Evolutionary conservation across 2,888 invertebrate species (phyloP), one percentile per base, ranked within the genome.

Genomic region (Netelia fuscicornis): DNA sequence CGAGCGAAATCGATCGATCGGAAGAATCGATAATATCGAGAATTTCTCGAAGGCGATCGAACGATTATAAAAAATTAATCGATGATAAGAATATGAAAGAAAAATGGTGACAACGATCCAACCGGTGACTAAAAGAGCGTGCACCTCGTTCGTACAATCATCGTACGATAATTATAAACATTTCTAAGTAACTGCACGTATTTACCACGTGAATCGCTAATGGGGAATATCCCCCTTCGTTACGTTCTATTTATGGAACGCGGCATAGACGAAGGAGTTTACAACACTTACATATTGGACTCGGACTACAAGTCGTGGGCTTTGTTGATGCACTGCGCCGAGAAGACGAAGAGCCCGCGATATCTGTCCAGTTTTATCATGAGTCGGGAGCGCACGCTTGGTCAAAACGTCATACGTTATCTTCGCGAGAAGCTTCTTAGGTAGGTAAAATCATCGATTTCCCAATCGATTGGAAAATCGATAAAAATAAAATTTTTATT

Each of bases 271-370:
- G 97, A 98, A 93, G 98, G 97, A 11, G 95, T 98, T 86, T 98
- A 98, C 94, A 98, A 98, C 91, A 98, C 98, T 0, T 98, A 97
- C 92, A 96, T 98, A 0, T 93, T 98, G 89, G 98, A 98, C 91
- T 97, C 97, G 0, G 98, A 98, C 92, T 97, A 98, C 92, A 95
- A 95, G 81, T 96, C 97, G 1, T 98, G 98, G 98, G 96, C 97
- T 0, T 94, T 98, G 62, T 94, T 98, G 42, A 95, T 98, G 91
- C 98, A 98, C 91, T 98, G 98, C 89, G 98, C 98, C 0, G 98
- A 98, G 91, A 97, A 98, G 93, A 95, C 95, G 68, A 96, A 96
- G 88, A 97, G 96, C 62, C 96, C 97, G 0, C 95, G 97, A 68
- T 98, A 97, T 92, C 94, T 98, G 54, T 97, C 97, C 37, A 97